Percentiles rank a stretch among this genome's conserved stretches.
Conservation (phyloP, 2,797 vertebrate species). For the Poeciliopsis infans region DNA sequence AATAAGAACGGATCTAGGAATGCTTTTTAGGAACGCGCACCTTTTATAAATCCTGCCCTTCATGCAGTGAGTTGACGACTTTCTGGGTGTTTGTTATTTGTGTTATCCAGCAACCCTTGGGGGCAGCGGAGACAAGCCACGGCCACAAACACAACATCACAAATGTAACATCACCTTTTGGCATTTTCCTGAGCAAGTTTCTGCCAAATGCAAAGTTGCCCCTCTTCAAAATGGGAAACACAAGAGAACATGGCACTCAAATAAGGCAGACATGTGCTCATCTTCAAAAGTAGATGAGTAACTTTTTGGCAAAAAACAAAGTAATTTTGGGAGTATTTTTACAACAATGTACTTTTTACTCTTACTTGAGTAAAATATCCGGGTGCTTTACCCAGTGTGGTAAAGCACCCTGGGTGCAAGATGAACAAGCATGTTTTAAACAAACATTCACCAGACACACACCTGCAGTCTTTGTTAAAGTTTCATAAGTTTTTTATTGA, state of each 20-base stretch:
- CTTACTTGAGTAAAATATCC: too few relatives aligned
- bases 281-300: neutral
- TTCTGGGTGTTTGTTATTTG: neutral
- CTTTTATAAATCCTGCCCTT: conserved; percentile 8
- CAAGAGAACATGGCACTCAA: neutral
- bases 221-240: neutral
- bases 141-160: too few relatives aligned
- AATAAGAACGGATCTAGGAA: conserved; percentile 19
- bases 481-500: too few relatives aligned
- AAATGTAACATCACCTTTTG: neutral
- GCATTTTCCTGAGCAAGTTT: neutral
- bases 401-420: too few relatives aligned
- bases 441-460: too few relatives aligned
- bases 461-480: too few relatives aligned
- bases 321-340: too few relatives aligned
- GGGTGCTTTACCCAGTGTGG: too few relatives aligned
- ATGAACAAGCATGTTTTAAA: too few relatives aligned
- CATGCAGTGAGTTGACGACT: neutral
- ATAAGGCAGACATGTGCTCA: neutral
- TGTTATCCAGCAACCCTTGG: conserved; percentile 2
- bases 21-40: conserved; percentile 52
- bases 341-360: too few relatives aligned
- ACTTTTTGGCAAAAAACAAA: too few relatives aligned
- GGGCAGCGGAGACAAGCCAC: neutral
- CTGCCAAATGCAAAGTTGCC: neutral